Percentiles rank a stretch among this genome's conserved stretches.
Evolutionary conservation across 2,113 vertebrate genomes (phyloP).

Genomic region (Chionodraco myersi): DNA sequence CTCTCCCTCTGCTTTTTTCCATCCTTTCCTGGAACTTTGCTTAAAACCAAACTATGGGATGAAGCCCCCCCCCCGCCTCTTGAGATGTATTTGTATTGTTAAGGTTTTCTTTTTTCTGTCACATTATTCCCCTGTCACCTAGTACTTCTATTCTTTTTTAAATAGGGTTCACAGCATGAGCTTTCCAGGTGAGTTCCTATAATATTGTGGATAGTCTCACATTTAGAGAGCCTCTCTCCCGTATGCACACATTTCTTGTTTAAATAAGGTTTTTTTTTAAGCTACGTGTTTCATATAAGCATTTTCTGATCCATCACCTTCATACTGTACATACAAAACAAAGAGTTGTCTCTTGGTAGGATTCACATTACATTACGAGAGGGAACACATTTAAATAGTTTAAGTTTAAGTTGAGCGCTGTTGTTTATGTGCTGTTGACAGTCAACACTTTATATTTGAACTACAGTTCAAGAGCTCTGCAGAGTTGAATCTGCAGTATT

Average conservation of each 20-base stretch:
- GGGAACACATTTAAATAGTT: background rate
- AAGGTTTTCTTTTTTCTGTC: background rate
- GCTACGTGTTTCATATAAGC: background rate
- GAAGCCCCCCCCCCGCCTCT: background rate
- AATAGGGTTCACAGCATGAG: background rate
- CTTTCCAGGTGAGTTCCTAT: background rate
- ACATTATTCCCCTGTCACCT: background rate
- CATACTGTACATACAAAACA: background rate
- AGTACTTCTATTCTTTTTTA: background rate
- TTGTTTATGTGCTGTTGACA: background rate
- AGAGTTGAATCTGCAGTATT: background rate
- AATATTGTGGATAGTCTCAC: background rate
- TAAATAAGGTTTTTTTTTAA: background rate
- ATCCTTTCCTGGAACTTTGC: constrained; percentile 10
- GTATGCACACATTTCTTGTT: background rate
- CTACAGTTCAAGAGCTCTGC: background rate
- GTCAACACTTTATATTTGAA: background rate
- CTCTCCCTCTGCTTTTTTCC: background rate
- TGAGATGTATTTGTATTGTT: background rate
- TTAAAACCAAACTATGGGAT: background rate
- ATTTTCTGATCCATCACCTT: background rate
- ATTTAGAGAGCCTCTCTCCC: background rate
- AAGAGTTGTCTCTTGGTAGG: background rate
- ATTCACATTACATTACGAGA: too few species aligned
- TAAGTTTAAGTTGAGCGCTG: background rate